Conservation (phyloP, 1,140 invertebrate genomes). For the Acyrthosiphon pisum region DNA sequence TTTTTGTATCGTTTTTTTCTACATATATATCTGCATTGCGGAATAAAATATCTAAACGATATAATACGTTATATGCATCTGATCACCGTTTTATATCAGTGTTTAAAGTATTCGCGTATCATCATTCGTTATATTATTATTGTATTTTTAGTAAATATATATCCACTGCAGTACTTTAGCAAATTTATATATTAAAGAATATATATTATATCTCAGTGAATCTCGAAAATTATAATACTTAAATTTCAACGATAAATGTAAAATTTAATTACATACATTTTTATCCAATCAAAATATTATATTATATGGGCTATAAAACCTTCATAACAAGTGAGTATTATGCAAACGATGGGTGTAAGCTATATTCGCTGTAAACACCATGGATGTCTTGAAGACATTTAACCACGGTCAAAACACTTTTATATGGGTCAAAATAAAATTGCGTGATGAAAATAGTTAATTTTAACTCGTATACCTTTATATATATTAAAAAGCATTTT, state of each 20-base stretch:
- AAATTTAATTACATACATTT: neutral
- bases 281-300: neutral
- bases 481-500: neutral
- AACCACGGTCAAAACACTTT: neutral
- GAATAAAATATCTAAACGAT: constrained; percentile 1
- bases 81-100: neutral
- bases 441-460: neutral
- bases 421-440: neutral
- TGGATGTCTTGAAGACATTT: neutral
- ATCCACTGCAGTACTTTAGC: neutral
- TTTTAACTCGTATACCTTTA: neutral
- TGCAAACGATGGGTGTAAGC: neutral
- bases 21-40: neutral
- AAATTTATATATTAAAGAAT: neutral
- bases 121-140: neutral
- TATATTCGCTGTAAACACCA: neutral
- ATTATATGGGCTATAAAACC: neutral
- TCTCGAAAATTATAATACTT: neutral
- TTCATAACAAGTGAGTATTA: constrained; percentile 10
- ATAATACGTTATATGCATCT: neutral
- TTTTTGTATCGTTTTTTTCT: neutral
- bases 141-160: neutral
- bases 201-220: neutral
- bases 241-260: neutral
- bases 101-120: neutral